Evolutionary conservation across 2,888 invertebrate genomes (phyloP).

Genomic region (Orchesellides sinensis): DNA sequence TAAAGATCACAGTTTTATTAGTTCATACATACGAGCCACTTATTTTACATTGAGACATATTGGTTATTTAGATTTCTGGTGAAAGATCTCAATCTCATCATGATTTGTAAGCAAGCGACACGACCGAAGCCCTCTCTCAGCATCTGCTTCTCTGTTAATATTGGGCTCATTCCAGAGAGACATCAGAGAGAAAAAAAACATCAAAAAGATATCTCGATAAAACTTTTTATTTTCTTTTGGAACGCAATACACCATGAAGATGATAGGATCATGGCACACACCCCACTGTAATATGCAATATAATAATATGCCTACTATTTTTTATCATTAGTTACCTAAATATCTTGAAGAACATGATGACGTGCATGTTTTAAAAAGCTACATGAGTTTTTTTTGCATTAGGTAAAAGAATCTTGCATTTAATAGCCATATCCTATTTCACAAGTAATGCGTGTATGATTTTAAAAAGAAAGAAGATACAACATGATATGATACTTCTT

Average conservation of each 20-base stretch:
- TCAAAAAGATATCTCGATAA: neutral
- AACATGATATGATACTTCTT: neutral
- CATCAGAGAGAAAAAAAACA: neutral
- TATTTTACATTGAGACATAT: too few species aligned
- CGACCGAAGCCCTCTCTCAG: neutral
- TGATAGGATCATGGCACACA: neutral
- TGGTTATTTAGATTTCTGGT: slow-evolving; percentile 25
- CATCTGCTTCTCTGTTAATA: slow-evolving; percentile 54
- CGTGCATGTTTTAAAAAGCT: neutral
- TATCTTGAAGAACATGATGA: neutral
- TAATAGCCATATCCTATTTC: slow-evolving; percentile 14
- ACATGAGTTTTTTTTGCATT: neutral
- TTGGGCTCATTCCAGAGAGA: slow-evolving; percentile 50
- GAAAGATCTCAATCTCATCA: slow-evolving; percentile 47
- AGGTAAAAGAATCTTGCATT: too few species aligned
- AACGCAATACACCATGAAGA: neutral
- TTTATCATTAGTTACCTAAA: neutral
- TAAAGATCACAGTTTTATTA: too few species aligned
- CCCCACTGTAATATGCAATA: neutral
- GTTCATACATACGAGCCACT: too few species aligned
- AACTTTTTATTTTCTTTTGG: neutral
- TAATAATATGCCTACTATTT: neutral
- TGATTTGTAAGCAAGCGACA: slow-evolving; percentile 45
- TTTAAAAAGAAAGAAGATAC: too few species aligned
- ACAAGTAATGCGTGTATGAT: neutral